Evolutionary conservation across 2,888 invertebrate genomes (phyloP), one percentile per base, ranked within the genome.

Genomic region (Chesias legatella): DNA sequence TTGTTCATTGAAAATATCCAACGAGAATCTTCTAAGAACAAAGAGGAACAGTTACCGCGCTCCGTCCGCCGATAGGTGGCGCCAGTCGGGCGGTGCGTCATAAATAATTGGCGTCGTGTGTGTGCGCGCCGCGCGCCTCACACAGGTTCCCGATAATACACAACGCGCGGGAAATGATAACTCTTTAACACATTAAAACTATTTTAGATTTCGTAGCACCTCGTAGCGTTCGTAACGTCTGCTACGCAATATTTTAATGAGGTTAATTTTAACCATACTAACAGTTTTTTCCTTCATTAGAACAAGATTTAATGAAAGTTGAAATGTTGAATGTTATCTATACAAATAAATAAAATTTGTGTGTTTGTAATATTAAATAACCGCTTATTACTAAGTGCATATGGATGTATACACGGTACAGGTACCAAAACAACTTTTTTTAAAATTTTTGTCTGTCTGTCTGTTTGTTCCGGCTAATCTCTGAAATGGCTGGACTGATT

Each of bases 141-240:
- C 53, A 54, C 58, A 43, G 45, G 50, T 63, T 64, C 64, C 71
- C 68, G 65, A 64, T 65, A 61, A 68, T 68, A 60, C 51, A 53
- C 55, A 51, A 46, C 48, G 60, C 67, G 67, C 68, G 67, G 64
- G 63, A 70, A 62, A 69, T 51, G 51, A 41, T 51, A 58, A 72
- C 69, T 72, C 72, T 73, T 70, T 55, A 37, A 53, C 40, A 49
- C 42, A 51, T 54, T 49, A 28, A 43, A 52, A 55, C 42, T 55
- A 48, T 48, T 33, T 49, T 52, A 47, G 42, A 27, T 38, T 9
- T 40, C 53, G 52, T 54, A 52, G 54, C 43, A 33, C 33, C 40
- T 50, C 54, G 54, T 52, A 55, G 54, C 43, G 42, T 24, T 31
- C 13, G 10, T 23, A 36, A 40, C 40, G 32, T 36, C 32, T 27